Percentiles rank a stretch among this genome's conserved stretches.
Evolutionary conservation across 2,888 invertebrate genomes (phyloP).

Genomic region (Sphaerophoria taeniata): DNA sequence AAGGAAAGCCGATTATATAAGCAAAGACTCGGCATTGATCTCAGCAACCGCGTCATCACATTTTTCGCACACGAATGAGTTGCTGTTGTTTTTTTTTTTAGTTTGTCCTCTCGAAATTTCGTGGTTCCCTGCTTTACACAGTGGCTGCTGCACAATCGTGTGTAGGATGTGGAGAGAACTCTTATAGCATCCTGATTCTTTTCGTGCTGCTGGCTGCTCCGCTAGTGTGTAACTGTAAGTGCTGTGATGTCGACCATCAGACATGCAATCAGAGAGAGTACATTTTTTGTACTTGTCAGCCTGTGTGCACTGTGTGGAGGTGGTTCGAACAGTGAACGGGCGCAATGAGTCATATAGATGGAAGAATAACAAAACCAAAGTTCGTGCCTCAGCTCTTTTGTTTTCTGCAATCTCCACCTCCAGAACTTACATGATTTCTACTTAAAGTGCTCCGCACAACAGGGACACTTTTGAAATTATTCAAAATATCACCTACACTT

Average conservation of each 20-base stretch:
- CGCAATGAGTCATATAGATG: slow-evolving; percentile 31
- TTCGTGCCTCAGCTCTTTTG: slow-evolving; percentile 40
- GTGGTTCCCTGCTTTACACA: slow-evolving; percentile 19
- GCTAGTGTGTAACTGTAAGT: slow-evolving; percentile 53
- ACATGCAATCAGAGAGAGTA: slow-evolving; percentile 65
- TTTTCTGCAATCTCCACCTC: background rate
- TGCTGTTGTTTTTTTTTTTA: background rate
- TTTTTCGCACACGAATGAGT: slow-evolving; percentile 72
- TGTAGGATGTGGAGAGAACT: slow-evolving; percentile 65
- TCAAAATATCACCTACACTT: background rate
- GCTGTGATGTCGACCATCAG: slow-evolving; percentile 42
- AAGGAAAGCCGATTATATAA: slow-evolving; percentile 70
- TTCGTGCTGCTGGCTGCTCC: slow-evolving; percentile 30
- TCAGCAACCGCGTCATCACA: slow-evolving; percentile 67
- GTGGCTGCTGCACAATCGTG: slow-evolving; percentile 58
- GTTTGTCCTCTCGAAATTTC: background rate
- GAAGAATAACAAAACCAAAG: background rate
- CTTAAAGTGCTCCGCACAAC: background rate
- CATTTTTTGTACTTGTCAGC: slow-evolving; percentile 53
- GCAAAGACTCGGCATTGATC: slow-evolving; percentile 64
- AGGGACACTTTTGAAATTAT: background rate
- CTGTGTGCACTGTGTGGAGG: slow-evolving; percentile 41
- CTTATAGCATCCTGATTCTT: slow-evolving; percentile 51
- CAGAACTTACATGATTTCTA: background rate
- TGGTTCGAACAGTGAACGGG: slow-evolving; percentile 10